A percentile compares a stretch with the other conserved stretches of the same genome.
These are phyloP conservation scores for Empidonax traillii DNA, from an alignment of 2,113 vertebrate species.

Conservation along the genomic window DNA sequence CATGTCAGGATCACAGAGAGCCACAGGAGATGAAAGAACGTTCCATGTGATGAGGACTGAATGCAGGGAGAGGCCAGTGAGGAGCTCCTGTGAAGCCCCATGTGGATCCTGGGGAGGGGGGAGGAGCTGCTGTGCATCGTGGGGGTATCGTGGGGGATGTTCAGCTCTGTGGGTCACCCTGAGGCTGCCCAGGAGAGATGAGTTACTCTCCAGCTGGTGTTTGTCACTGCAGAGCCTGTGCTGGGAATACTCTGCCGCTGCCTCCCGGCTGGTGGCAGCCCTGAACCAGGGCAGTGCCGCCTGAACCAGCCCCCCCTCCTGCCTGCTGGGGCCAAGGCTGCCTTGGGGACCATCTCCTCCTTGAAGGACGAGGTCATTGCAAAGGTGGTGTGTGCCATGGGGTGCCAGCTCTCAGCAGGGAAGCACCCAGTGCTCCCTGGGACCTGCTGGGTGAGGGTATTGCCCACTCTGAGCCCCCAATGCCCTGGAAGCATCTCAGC, in stretches of 20 bases:
- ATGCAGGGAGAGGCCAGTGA: not conserved
- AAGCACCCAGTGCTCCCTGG: not conserved
- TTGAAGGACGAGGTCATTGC: not conserved
- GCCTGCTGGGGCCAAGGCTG: not conserved
- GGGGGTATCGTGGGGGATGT: accelerated
- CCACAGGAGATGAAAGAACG: not conserved
- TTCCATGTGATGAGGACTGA: accelerated
- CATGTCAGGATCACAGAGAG: accelerated
- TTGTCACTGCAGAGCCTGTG: not conserved
- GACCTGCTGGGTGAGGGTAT: not conserved
- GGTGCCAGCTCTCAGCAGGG: not conserved
- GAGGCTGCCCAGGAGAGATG: not conserved
- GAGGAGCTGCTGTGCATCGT: not conserved
- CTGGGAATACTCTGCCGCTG: not conserved
- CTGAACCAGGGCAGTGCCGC: not conserved
- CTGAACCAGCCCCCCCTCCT: not conserved
- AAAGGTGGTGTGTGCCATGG: not conserved
- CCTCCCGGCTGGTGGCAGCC: not conserved
- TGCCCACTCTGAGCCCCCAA: no score
- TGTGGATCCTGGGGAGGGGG: accelerated
- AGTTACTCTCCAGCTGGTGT: accelerated
- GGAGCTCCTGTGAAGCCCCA: not conserved
- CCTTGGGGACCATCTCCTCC: not conserved
- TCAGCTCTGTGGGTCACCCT: not conserved
- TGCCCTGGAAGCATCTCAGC: not conserved